phyloP scores from a whole-genome alignment of 2,888 invertebrate genomes.

The Petrophora chlorosata region DNA sequence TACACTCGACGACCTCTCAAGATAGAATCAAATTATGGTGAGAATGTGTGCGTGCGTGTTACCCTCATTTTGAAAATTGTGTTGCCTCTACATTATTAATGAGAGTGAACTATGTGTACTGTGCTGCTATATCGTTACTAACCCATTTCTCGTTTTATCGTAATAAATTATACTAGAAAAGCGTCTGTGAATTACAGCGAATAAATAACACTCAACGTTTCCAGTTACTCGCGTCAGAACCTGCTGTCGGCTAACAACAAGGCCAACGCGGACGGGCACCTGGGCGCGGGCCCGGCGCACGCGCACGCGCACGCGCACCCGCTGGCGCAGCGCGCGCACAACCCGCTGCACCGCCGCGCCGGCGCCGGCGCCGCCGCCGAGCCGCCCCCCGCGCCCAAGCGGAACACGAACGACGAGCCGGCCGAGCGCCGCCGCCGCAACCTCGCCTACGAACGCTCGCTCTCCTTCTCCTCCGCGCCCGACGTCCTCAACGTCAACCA shows the following conservation, averaged over 20 bases:
- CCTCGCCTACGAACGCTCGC: conserved; percentile 66
- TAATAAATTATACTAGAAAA: too few relatives aligned
- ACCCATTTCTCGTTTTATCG: too few relatives aligned
- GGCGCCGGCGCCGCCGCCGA: conserved; percentile 55
- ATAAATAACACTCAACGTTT: conserved; percentile 46
- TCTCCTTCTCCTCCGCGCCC: conserved; percentile 80
- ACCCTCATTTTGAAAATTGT: conserved; percentile 3
- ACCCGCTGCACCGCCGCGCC: conserved; percentile 71
- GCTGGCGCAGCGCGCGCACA: conserved; percentile 83
- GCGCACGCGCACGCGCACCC: conserved; percentile 75
- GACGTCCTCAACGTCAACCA: conserved; percentile 84
- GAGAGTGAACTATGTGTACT: not conserved
- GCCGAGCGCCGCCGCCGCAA: conserved; percentile 55
- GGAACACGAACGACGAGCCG: conserved; percentile 59
- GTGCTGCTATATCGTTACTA: too few relatives aligned
- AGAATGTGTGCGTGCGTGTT: conserved; percentile 37
- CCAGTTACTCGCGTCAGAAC: conserved; percentile 95
- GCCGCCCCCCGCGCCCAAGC: conserved; percentile 62
- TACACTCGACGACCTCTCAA: conserved; percentile 15
- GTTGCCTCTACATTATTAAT: not conserved
- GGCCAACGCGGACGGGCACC: conserved; percentile 86
- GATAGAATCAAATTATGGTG: conserved; percentile 31
- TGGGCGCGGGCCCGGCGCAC: conserved; percentile 63
- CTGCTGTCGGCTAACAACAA: conserved; percentile 90
- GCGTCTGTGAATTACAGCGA: too few relatives aligned